Base-by-base conservation (phyloP, 2,113 vertebrate genomes). In the Caranx ignobilis region DNA sequence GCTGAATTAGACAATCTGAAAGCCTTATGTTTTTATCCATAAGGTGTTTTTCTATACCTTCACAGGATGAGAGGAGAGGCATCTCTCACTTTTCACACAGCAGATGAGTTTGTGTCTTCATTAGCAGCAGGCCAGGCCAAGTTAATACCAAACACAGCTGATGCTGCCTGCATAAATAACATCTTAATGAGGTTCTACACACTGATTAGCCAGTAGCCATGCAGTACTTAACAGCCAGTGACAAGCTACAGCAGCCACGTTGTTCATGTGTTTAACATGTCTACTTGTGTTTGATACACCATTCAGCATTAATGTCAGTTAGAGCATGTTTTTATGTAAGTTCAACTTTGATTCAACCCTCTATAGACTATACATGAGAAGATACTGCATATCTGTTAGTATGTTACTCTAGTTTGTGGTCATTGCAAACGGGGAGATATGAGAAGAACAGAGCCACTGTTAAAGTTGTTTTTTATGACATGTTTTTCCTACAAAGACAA, bases 151-250 rank as follows among this genome's bases (percentile, higher is more conserved):
- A 85, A 82, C 71, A 82, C 84, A 82, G 64, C 84, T 89, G 84
- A 91, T 75, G 79, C 83, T 82, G 77, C 78, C 81, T 87, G 76
- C 84, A 87, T 91, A 87, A 91, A 93, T 92, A 81, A 91, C 78
- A 56, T 83, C 76, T 82, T 89, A 90, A 93, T 90, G 84, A 91
- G 79, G 81, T 48, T 80, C 54, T 69, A 63, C 62, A 64, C 67
- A 79, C 83, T 87, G 86, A 92, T 93, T 89, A 93, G 83, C 83
- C 84, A 85, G 90, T 88, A 85, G 81, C 59, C 66, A 82, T 31
- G 70, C 70, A 82, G 62, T 31, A 71, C 83, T 90, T 83, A 83
- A 61, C 83, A 75, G 77, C 68, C 79, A 75, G 60, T 86, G 84
- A 83, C 73, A 81, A 63, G 63, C 64, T 26, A 26, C 75, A 76